These are phyloP conservation scores for Lithophane leautieri DNA, from an alignment of 2,888 invertebrate genomes.

Conservation along the genomic window DNA sequence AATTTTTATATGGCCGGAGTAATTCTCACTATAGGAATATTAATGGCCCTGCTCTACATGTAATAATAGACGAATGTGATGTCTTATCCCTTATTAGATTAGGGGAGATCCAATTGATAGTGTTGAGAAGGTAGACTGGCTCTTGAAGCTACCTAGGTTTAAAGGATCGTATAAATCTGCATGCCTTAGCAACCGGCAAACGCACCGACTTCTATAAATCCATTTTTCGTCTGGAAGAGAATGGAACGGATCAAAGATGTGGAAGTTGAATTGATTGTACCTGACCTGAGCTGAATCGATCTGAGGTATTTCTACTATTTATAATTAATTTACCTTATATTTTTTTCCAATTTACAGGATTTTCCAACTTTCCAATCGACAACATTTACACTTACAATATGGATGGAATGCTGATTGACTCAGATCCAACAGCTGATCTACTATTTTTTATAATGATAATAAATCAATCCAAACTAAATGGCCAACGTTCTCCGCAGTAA, in stretches of 20 bases:
- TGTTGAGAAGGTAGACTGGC: conserved; percentile 1
- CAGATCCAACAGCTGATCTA: conserved; percentile 14
- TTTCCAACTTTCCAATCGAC: neutral
- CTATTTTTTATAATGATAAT: neutral
- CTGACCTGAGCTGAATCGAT: neutral
- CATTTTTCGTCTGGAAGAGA: neutral
- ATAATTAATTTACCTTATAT: neutral
- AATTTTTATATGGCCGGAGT: conserved; percentile 69
- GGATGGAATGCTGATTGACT: neutral
- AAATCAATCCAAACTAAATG: conserved; percentile 18
- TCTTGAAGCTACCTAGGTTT: conserved; percentile 16
- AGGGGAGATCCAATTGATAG: conserved; percentile 49
- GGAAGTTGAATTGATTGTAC: neutral
- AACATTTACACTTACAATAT: neutral
- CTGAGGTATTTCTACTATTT: neutral
- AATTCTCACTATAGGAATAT: conserved; percentile 56
- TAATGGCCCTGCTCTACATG: conserved; percentile 48
- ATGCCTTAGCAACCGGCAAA: neutral
- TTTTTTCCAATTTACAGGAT: neutral
- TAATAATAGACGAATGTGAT: conserved; percentile 11
- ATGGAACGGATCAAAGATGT: neutral
- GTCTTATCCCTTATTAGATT: conserved; percentile 49
- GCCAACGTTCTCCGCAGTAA: conserved; percentile 9
- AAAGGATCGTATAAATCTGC: conserved; percentile 10
- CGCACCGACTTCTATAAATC: neutral